Base-by-base conservation (phyloP, 2,888 invertebrate genomes). In the Drosophila setosimentum region DNA sequence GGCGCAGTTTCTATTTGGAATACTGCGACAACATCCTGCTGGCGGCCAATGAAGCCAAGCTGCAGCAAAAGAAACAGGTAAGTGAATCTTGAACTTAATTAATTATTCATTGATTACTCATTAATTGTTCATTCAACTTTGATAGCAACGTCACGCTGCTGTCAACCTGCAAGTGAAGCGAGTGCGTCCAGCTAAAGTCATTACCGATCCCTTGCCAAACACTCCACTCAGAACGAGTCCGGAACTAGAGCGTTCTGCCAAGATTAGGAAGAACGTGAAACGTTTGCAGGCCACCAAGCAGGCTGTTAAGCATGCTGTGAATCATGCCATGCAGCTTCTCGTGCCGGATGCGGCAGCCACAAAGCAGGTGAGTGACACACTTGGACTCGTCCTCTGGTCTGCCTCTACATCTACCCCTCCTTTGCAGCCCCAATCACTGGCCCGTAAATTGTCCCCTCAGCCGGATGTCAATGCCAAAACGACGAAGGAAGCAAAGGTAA, bases 21-120 rank as follows among this genome's bases (percentile, higher is more conserved):
- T 87, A 89, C 21, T 92, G 92, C 67, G 90, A 92, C 33, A 75
- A 72, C 24, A 86, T 92, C 6, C 67, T 92, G 4, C 82, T 90
- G 48, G 90, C 84, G 2, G 92, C 91, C 8, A 92, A 91, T 68
- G 77, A 74, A 16, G 91, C 91, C 3, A 91, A 87, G 37, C 71
- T 86, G 4, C 72, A 83, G 63, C 73, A 81, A 11, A 92, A 92
- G 67, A 84, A 82, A 58, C 85, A 87, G 82, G 92, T 92, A 65
- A 69, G 35, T 18, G 18, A 13, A 8, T 8, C 18, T 45, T 16
- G 1, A 4, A 18, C n/a, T 30, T 3, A 24, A 3, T 18, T 18
- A 30, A 24, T 40, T 59, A 4, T 24, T 30, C 4, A 13, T 29
- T 13, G n/a, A 21, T 2, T 29, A n/a, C 4, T 33, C 3, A 30